Conservation (phyloP, 2,888 invertebrate genomes). For the Noctua janthe region DNA sequence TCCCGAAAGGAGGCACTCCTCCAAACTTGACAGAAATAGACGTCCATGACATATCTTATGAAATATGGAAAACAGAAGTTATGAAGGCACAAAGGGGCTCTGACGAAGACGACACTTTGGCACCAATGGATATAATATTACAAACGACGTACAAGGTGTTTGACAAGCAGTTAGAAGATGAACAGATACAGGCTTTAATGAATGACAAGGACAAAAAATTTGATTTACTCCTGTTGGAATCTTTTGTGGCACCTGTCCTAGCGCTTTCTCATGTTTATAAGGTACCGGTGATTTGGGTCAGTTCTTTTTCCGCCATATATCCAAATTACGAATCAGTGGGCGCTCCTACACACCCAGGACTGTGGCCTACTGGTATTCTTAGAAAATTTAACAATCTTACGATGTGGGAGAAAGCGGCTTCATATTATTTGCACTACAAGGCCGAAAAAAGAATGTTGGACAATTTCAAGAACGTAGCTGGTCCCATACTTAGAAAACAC, state of each 20-base stretch:
- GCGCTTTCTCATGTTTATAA: conserved; percentile 62
- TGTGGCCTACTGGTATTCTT: conserved; percentile 63
- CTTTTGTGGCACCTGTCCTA: conserved; percentile 50
- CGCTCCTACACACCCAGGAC: conserved; percentile 64
- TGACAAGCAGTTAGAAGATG: conserved; percentile 29
- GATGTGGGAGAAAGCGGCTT: conserved; percentile 69
- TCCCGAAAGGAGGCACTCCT: conserved; percentile 1
- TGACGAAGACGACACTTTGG: conserved; percentile 3
- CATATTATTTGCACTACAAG: conserved; percentile 52
- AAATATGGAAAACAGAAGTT: conserved; percentile 2
- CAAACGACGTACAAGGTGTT: conserved; percentile 45
- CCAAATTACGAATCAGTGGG: conserved; percentile 66
- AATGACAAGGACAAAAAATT: conserved; percentile 63
- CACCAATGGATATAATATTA: conserved; percentile 25
- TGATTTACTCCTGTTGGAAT: conserved; percentile 72
- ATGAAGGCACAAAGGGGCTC: background rate
- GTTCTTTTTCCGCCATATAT: conserved; percentile 67
- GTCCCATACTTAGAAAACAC: conserved; percentile 41
- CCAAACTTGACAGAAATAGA: conserved; percentile 12
- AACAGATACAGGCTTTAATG: conserved; percentile 65
- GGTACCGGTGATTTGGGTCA: conserved; percentile 71
- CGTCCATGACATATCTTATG: background rate
- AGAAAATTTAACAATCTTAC: conserved; percentile 66
- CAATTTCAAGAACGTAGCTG: background rate
- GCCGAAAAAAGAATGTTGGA: conserved; percentile 7